Percentiles rank a stretch among this genome's conserved stretches.
Evolutionary conservation across 2,888 invertebrate genomes (phyloP).

Genomic region (Caprella mutica): DNA sequence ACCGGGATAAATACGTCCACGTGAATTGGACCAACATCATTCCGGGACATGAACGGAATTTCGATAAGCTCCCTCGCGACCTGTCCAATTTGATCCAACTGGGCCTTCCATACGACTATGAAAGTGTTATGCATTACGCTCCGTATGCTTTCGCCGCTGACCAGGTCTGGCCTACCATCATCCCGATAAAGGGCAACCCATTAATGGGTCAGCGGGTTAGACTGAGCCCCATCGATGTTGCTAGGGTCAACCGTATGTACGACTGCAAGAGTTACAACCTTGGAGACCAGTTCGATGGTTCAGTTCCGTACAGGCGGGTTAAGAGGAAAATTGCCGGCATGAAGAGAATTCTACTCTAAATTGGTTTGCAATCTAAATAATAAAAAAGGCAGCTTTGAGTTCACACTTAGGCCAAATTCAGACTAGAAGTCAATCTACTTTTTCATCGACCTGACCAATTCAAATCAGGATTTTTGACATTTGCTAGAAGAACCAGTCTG

Average conservation of each 20-base stretch:
- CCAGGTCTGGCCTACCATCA: slow-evolving; percentile 4
- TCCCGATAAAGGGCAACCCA: slow-evolving; percentile 5
- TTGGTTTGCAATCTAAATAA: too few relatives aligned
- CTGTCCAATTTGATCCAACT: slow-evolving; percentile 4
- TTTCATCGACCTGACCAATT: too few relatives aligned
- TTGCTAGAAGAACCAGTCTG: too few relatives aligned
- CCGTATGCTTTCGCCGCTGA: slow-evolving; percentile 9
- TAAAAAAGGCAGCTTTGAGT: too few relatives aligned
- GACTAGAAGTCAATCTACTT: too few relatives aligned
- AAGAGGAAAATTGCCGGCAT: too few relatives aligned
- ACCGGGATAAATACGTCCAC: slow-evolving; percentile 9
- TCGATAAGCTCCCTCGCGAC: slow-evolving; percentile 7
- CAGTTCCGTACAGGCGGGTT: background rate
- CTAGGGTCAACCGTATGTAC: slow-evolving; percentile 13
- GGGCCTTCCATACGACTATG: slow-evolving; percentile 11
- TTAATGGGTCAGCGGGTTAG: slow-evolving; percentile 8
- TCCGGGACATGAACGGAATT: slow-evolving; percentile 10
- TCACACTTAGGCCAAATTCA: too few relatives aligned
- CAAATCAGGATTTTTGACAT: too few relatives aligned
- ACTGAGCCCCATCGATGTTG: slow-evolving; percentile 11
- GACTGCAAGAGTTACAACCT: slow-evolving; percentile 7
- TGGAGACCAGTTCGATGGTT: slow-evolving; percentile 4
- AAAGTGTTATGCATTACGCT: slow-evolving; percentile 11
- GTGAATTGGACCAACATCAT: slow-evolving; percentile 13
- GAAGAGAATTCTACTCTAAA: too few relatives aligned